Percentiles rank a stretch among this genome's conserved stretches.
These are phyloP conservation scores for Lepus townsendii DNA, from an alignment of 2,797 vertebrate genomes.

Conservation along the genomic window DNA sequence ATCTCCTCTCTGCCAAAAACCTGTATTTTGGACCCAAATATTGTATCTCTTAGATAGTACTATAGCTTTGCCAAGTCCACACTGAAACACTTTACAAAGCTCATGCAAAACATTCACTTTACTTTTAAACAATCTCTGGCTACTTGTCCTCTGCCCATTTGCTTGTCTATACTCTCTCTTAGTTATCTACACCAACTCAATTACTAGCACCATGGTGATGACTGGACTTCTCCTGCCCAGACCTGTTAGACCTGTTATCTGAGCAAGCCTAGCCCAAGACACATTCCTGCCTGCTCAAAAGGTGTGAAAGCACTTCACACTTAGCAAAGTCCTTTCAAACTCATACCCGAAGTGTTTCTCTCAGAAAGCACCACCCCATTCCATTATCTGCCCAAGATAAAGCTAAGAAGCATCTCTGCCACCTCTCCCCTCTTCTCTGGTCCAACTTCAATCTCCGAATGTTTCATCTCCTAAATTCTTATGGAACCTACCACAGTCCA, in stretches of 20 bases:
- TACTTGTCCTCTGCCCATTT: slow-evolving; percentile 25
- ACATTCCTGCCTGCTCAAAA: slow-evolving; percentile 6
- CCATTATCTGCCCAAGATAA: slow-evolving; percentile 42
- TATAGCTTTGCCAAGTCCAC: neutral
- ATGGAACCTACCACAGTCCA: neutral
- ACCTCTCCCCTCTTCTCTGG: neutral
- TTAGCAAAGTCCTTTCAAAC: slow-evolving; percentile 43
- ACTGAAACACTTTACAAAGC: neutral
- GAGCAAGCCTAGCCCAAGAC: neutral
- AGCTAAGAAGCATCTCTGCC: slow-evolving; percentile 21
- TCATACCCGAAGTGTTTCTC: neutral
- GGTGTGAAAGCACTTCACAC: neutral
- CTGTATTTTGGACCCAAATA: slow-evolving; percentile 17
- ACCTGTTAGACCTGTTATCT: neutral
- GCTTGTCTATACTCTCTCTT: slow-evolving; percentile 1
- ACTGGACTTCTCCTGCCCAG: slow-evolving; percentile 15
- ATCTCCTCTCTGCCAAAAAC: neutral
- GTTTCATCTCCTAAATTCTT: slow-evolving; percentile 1
- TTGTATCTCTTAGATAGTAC: neutral
- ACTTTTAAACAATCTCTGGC: slow-evolving; percentile 7
- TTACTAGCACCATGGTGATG: slow-evolving; percentile 9
- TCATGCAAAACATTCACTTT: neutral
- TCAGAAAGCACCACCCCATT: neutral
- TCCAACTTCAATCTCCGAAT: neutral
- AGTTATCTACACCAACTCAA: slow-evolving; percentile 29